Conservation (phyloP, 2,888 invertebrate genomes). For the Nomada fabriciana region DNA sequence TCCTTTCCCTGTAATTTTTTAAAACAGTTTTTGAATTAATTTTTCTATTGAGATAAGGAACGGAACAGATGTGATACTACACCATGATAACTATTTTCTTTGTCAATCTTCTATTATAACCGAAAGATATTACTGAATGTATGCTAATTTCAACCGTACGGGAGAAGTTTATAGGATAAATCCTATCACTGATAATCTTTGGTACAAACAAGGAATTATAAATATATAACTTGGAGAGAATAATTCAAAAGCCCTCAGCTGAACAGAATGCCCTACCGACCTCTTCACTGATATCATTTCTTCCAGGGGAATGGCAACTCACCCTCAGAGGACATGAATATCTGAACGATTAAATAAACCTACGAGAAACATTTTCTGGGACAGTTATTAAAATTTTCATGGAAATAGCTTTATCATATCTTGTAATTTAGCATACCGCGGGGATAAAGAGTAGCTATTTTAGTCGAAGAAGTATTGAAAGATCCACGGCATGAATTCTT, state of each 20-base stretch:
- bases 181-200: background rate
- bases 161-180: too few species aligned
- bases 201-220: background rate
- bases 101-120: too few species aligned
- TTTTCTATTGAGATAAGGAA: too few species aligned
- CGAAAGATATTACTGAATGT: too few species aligned
- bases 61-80: too few species aligned
- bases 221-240: slow-evolving; percentile 11
- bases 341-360: slow-evolving; percentile 30
- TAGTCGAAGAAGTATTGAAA: background rate
- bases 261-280: slow-evolving; percentile 10
- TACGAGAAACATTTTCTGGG: slow-evolving; percentile 28
- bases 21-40: too few species aligned
- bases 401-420: slow-evolving; percentile 10
- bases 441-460: background rate
- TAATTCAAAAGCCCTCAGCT: slow-evolving; percentile 27
- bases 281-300: slow-evolving; percentile 29
- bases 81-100: too few species aligned
- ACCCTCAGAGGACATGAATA: slow-evolving; percentile 9
- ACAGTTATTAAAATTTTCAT: slow-evolving; percentile 43
- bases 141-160: background rate
- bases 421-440: slow-evolving; percentile 5
- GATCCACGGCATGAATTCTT: background rate
- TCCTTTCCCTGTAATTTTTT: too few species aligned
- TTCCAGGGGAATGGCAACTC: slow-evolving; percentile 18